A percentile compares a stretch with the other conserved stretches of the same genome.
Conservation (phyloP, 1,140 invertebrate species). For the Leptinotarsa texana region DNA sequence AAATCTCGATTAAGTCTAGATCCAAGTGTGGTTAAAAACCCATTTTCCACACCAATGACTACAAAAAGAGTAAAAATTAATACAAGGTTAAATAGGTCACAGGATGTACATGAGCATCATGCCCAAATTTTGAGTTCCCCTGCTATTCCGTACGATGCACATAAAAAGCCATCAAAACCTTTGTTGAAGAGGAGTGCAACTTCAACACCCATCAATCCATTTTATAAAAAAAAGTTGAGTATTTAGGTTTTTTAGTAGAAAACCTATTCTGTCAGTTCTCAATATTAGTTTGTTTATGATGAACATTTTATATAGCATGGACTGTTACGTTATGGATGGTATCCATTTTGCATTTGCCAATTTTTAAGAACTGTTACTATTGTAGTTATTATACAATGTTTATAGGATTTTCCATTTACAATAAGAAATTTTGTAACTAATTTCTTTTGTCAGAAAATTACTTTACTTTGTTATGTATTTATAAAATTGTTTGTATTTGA, state of each 20-base stretch:
- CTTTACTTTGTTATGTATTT: too few species aligned
- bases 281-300: too few species aligned
- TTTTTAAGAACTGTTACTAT: too few species aligned
- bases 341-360: too few species aligned
- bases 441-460: too few species aligned
- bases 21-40: slow-evolving; percentile 34
- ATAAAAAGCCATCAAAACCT: slow-evolving; percentile 67
- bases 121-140: slow-evolving; percentile 70
- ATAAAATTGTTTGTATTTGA: too few species aligned
- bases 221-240: slow-evolving; percentile 60
- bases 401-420: too few species aligned
- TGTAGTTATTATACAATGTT: too few species aligned
- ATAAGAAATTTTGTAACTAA: too few species aligned
- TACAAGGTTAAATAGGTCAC: slow-evolving; percentile 67
- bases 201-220: slow-evolving; percentile 76
- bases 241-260: not conserved
- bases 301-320: too few species aligned
- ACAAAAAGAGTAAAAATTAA: slow-evolving; percentile 67
- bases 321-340: too few species aligned
- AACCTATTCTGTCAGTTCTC: too few species aligned
- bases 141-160: slow-evolving; percentile 72
- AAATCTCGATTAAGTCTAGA: slow-evolving; percentile 32
- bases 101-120: slow-evolving; percentile 71
- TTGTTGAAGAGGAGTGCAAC: slow-evolving; percentile 69
- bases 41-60: slow-evolving; percentile 14